Base-by-base conservation (phyloP, 2,888 invertebrate genomes). In the Eugnorisma glareosa region DNA sequence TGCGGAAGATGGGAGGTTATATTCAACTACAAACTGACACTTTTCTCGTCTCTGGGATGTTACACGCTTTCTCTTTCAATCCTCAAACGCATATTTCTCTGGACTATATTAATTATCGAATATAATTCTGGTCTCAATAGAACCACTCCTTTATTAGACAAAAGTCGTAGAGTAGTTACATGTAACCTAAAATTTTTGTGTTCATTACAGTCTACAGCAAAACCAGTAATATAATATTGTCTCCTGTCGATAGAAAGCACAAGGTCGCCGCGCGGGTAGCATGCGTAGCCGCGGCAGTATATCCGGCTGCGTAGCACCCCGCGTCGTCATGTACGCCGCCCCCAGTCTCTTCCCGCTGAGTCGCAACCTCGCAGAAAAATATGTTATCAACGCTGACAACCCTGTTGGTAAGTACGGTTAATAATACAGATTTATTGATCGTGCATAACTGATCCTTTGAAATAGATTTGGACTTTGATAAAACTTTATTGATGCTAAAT, bases 351-450 rank as follows among this genome's bases (percentile, higher is more conserved):
- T 99, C 90, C 98, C 98, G 64, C 97, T 99, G 7, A 98, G 97
- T 91, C 97, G 98, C 84, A 97, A 98, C 76, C 97, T 99, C 74
- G 99, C 99, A 0, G 98, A 98, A 90, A 98, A 98, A 92, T 99
- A 99, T 92, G 97, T 98, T 72, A 95, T 98, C 82, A 94, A 97
- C 91, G 90, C 96, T 40, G 93, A 97, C 89, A 92, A 96, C 91
- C 92, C 97, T 85, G 87, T 96, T n/a, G 96, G 97, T 97, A 86
- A 67, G 91, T 87, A 85, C 24, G 2, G 37, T 63, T 54, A 28
- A 28, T 59, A 31, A 31, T 28, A 31, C 31, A 18, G 31, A 59
- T 59, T 28, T 28, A 57, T 24, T 24, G 11, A 35, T 37, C 24
- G 24, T 24, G n/a, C 13, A 7, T 63, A 7, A 63, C 15, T 40